A percentile compares a stretch with the other conserved stretches of the same genome.
Conservation (phyloP, 2,113 vertebrate species). For the Clupea harengus region DNA sequence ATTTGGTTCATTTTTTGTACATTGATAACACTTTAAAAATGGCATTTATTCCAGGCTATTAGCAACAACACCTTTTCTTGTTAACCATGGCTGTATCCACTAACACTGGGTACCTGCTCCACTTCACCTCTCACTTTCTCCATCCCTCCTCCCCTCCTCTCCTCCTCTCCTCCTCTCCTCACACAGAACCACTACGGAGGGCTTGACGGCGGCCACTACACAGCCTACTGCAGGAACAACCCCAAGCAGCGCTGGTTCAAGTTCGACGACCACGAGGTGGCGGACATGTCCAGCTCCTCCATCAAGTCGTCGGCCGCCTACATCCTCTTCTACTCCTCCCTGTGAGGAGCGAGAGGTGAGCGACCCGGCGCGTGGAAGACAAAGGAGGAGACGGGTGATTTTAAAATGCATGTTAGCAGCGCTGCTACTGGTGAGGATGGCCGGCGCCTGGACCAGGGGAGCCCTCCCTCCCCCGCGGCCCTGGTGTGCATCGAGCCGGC, state of each 20-base stretch:
- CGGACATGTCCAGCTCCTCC: slow-evolving; percentile 83
- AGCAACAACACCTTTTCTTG: neutral
- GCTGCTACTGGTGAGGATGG: slow-evolving; percentile 17
- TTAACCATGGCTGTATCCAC: neutral
- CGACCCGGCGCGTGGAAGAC: neutral
- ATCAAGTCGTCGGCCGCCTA: slow-evolving; percentile 96
- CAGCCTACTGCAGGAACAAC: slow-evolving; percentile 91
- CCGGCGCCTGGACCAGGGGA: slow-evolving; percentile 42
- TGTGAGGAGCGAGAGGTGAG: slow-evolving; percentile 62
- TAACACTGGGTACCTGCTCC: neutral
- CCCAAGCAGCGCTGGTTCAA: slow-evolving; percentile 90
- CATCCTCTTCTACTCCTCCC: slow-evolving; percentile 95
- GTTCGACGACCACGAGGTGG: slow-evolving; percentile 97
- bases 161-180: slow-evolving; percentile 15
- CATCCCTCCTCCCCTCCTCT: neutral
- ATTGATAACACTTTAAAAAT: neutral
- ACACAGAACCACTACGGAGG: slow-evolving; percentile 94
- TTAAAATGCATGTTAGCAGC: neutral
- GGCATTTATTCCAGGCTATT: too few species aligned
- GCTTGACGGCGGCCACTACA: slow-evolving; percentile 95
- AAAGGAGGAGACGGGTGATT: neutral
- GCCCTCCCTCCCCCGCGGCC: slow-evolving; percentile 28
- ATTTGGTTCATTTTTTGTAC: neutral
- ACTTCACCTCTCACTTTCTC: neutral
- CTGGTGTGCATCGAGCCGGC: neutral